Evolutionary conservation across 2,888 invertebrate genomes (phyloP).

Genomic region (Pammene fasciana): DNA sequence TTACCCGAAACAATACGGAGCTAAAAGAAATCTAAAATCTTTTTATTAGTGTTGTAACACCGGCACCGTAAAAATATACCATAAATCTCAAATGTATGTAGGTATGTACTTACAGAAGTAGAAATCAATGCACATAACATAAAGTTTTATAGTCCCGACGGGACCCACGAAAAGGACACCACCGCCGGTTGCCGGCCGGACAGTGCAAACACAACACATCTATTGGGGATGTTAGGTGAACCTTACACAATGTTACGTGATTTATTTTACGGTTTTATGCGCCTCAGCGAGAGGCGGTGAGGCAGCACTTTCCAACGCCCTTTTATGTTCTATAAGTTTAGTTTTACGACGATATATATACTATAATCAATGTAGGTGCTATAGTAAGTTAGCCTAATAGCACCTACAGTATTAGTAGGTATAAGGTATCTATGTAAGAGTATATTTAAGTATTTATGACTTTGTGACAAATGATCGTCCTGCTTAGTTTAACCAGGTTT

Average conservation of each 20-base stretch:
- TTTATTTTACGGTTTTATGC: not conserved
- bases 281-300: no score
- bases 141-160: slow-evolving; percentile 21
- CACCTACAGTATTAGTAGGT: no score
- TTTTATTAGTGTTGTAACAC: not conserved
- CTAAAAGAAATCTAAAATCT: not conserved
- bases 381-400: no score
- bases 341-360: no score
- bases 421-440: no score
- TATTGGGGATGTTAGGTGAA: not conserved
- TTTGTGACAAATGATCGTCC: no score
- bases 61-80: not conserved
- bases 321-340: not conserved
- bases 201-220: not conserved
- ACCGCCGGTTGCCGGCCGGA: not conserved
- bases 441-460: no score
- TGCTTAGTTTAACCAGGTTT: no score
- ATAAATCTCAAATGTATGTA: slow-evolving; percentile 8
- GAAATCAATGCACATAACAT: slow-evolving; percentile 20
- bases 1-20: not conserved
- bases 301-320: not conserved
- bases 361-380: no score
- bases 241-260: not conserved
- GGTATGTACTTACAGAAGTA: not conserved
- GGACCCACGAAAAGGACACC: slow-evolving; percentile 13